A percentile compares a stretch with the other conserved stretches of the same genome.
These are phyloP conservation scores for Sphenodon punctatus DNA, from an alignment of 2,797 vertebrate species.

Conservation along the genomic window DNA sequence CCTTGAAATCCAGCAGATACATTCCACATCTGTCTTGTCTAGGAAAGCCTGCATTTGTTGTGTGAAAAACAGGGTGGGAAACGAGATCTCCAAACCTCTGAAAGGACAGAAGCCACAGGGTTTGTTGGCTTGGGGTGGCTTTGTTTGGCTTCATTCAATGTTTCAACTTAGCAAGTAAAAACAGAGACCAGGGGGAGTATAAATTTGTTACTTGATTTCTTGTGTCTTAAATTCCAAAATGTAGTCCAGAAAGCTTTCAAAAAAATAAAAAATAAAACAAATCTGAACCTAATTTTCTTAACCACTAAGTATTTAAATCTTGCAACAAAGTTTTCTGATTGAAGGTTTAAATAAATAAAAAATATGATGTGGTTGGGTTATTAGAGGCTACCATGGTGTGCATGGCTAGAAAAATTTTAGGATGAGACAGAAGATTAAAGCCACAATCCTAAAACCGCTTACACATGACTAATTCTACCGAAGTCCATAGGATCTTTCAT, in stretches of 20 bases:
- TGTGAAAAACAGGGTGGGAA: constrained; percentile 71
- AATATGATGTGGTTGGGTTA: background rate
- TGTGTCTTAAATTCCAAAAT: constrained; percentile 34
- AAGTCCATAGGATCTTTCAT: too few species aligned
- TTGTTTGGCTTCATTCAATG: background rate
- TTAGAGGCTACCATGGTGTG: background rate
- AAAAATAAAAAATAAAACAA: background rate
- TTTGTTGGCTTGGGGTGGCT: background rate
- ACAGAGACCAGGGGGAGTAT: constrained; percentile 25
- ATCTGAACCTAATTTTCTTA: constrained; percentile 34
- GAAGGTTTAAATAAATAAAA: constrained; percentile 9
- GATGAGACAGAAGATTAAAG: background rate
- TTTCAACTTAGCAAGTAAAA: constrained; percentile 28
- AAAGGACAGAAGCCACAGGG: constrained; percentile 36
- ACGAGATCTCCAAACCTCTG: constrained; percentile 57
- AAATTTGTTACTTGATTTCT: constrained; percentile 10
- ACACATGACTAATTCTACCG: too few species aligned
- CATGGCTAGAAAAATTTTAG: background rate
- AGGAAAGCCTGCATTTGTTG: constrained; percentile 80
- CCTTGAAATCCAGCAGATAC: constrained; percentile 81
- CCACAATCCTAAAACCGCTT: too few species aligned
- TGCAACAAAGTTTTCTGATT: background rate
- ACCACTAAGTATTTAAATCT: constrained; percentile 11
- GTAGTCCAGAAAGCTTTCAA: background rate
- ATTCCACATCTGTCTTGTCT: constrained; percentile 89